Evolutionary conservation across 2,888 invertebrate species (phyloP).

Genomic region (Vannuccia rotundouncinata): DNA sequence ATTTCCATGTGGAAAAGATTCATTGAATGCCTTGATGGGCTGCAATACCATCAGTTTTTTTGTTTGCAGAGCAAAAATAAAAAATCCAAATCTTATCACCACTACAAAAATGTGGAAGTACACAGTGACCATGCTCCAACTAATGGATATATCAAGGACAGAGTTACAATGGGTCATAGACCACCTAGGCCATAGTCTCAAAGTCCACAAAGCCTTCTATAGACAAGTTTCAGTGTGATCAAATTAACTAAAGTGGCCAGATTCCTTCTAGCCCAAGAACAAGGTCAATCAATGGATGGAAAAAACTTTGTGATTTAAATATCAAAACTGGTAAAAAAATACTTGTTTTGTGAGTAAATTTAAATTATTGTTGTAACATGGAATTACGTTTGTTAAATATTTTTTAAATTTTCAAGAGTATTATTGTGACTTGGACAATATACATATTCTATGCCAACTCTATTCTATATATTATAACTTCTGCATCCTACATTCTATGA

Average conservation of each 20-base stretch:
- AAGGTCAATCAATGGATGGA: not conserved
- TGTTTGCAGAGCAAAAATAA: not conserved
- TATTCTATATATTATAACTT: too few relatives aligned
- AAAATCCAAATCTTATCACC: not conserved
- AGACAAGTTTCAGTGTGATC: too few relatives aligned
- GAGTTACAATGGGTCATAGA: not conserved
- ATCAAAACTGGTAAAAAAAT: too few relatives aligned
- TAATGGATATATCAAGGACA: not conserved
- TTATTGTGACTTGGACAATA: too few relatives aligned
- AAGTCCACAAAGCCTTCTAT: not conserved
- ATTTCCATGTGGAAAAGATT: not conserved
- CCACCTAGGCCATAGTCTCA: not conserved
- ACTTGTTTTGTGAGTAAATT: too few relatives aligned
- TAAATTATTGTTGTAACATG: too few relatives aligned
- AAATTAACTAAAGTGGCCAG: not conserved
- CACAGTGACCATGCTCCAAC: not conserved
- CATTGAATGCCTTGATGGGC: not conserved
- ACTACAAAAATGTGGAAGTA: not conserved
- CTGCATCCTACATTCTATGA: too few relatives aligned
- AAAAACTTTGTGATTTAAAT: too few relatives aligned
- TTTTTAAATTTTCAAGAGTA: too few relatives aligned
- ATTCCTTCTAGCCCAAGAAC: not conserved
- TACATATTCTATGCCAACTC: too few relatives aligned
- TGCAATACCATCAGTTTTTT: not conserved
- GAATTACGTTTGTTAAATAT: too few relatives aligned